Conservation (phyloP, 2,113 vertebrate species). For the Ammodytes marinus region DNA sequence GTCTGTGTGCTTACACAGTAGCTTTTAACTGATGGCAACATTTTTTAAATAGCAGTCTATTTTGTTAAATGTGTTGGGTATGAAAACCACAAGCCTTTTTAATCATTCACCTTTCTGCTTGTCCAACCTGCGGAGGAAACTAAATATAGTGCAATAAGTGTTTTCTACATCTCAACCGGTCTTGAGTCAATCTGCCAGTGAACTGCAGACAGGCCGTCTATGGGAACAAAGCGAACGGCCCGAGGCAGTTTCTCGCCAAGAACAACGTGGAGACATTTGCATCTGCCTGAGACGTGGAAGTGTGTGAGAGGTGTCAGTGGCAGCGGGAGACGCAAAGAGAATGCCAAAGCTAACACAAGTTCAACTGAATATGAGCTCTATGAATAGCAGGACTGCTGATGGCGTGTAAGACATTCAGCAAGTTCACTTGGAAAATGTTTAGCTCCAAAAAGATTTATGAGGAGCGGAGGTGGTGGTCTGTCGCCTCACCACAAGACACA, state of each 20-base stretch:
- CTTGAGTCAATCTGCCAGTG: slow-evolving; percentile 48
- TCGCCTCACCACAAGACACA: neutral
- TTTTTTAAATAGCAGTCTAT: slow-evolving; percentile 27
- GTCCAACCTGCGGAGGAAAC: slow-evolving; percentile 32
- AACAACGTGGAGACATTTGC: slow-evolving; percentile 72
- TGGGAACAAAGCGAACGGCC: slow-evolving; percentile 61
- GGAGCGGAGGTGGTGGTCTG: neutral
- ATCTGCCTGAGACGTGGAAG: slow-evolving; percentile 64
- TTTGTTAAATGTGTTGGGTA: slow-evolving; percentile 15
- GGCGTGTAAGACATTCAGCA: slow-evolving; percentile 35
- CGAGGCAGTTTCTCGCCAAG: slow-evolving; percentile 62
- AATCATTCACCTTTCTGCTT: slow-evolving; percentile 46
- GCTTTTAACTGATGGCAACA: slow-evolving; percentile 10
- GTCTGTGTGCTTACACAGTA: neutral
- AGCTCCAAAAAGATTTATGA: slow-evolving; percentile 26
- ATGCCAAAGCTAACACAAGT: slow-evolving; percentile 54
- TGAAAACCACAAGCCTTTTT: slow-evolving; percentile 8
- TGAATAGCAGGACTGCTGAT: slow-evolving; percentile 24
- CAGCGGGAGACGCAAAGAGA: slow-evolving; percentile 55
- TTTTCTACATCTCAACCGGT: slow-evolving; percentile 52
- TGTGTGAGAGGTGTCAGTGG: slow-evolving; percentile 57
- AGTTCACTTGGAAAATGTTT: slow-evolving; percentile 31
- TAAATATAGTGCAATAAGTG: slow-evolving; percentile 55
- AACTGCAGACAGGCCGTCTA: slow-evolving; percentile 52
- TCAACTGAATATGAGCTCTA: slow-evolving; percentile 27